Conservation (phyloP, 2,888 invertebrate genomes). For the Lasius platythorax region DNA sequence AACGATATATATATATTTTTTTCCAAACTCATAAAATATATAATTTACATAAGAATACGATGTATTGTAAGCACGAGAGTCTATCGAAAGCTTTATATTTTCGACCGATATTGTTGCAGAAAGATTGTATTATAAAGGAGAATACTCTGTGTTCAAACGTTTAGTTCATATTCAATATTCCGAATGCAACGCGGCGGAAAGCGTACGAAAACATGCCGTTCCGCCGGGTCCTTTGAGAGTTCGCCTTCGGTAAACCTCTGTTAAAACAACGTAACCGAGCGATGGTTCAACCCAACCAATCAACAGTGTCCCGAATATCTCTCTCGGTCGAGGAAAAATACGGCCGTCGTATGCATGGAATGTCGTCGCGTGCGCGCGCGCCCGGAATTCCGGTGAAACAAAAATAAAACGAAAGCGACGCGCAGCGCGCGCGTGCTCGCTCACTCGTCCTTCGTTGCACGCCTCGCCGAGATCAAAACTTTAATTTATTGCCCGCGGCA, state of each 20-base stretch:
- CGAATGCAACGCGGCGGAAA: constrained; percentile 21
- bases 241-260: constrained; percentile 33
- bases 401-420: constrained; percentile 18
- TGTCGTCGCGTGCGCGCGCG: constrained; percentile 19
- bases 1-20: neutral
- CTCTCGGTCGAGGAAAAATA: constrained; percentile 32
- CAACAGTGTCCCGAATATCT: constrained; percentile 33
- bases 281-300: constrained; percentile 42
- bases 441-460: neutral
- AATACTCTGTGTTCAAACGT: constrained; percentile 35
- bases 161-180: constrained; percentile 38
- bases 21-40: neutral
- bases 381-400: constrained; percentile 29
- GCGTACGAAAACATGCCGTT: constrained; percentile 31
- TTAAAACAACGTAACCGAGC: constrained; percentile 53
- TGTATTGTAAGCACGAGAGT: neutral
- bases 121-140: constrained; percentile 31
- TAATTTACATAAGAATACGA: constrained; percentile 16
- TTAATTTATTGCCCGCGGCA: constrained; percentile 70
- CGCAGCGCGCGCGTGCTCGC: neutral
- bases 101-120: neutral
- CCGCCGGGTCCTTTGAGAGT: constrained; percentile 32
- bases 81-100: neutral
- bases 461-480: constrained; percentile 60
- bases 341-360: constrained; percentile 42